Percentiles rank a stretch among this genome's conserved stretches.
Conservation (phyloP, 2,888 invertebrate species). For the Torymus texanus region DNA sequence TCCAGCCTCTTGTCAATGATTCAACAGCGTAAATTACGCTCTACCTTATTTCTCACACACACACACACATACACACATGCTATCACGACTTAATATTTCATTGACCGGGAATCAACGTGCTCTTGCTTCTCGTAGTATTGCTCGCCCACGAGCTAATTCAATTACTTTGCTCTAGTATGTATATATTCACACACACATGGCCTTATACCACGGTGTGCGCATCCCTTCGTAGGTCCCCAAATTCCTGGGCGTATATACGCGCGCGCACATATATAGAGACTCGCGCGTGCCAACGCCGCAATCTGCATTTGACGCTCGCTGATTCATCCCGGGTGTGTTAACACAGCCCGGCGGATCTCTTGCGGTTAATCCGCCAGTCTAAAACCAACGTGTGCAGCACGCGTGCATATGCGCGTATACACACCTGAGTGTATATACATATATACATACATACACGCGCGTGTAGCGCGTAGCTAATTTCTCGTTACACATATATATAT, state of each 20-base stretch:
- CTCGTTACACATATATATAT: background rate
- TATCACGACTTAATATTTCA: slow-evolving; percentile 48
- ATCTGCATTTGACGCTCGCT: slow-evolving; percentile 71
- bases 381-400: slow-evolving; percentile 48
- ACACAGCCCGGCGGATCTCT: slow-evolving; percentile 64
- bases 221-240: background rate
- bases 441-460: background rate
- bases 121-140: slow-evolving; percentile 61
- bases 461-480: background rate
- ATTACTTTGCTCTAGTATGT: slow-evolving; percentile 56
- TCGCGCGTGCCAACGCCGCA: slow-evolving; percentile 65
- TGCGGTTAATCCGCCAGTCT: slow-evolving; percentile 59
- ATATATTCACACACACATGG: too few relatives aligned
- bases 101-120: slow-evolving; percentile 55
- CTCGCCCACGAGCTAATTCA: slow-evolving; percentile 56
- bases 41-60: too few relatives aligned
- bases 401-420: background rate
- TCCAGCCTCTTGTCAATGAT: slow-evolving; percentile 8
- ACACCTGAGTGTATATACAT: background rate
- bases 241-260: slow-evolving; percentile 45
- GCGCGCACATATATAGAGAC: slow-evolving; percentile 1
- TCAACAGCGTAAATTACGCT: slow-evolving; percentile 23
- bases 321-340: slow-evolving; percentile 66
- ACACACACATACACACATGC: too few relatives aligned
- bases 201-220: slow-evolving; percentile 57